These are phyloP conservation scores for Coptotermes formosanus DNA, from an alignment of 1,140 invertebrate species.

Conservation along the genomic window DNA sequence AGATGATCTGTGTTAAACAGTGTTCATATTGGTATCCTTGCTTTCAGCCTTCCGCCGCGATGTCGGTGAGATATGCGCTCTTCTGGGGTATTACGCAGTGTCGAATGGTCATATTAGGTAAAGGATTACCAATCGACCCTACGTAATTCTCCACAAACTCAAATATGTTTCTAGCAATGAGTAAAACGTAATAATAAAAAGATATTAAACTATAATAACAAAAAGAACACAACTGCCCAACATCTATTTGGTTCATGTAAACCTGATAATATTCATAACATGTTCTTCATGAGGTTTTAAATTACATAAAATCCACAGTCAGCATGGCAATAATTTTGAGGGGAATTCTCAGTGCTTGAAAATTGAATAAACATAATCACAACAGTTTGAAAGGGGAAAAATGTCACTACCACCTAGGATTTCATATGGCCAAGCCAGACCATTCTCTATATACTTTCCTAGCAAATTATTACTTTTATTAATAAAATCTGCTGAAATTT, in stretches of 20 bases:
- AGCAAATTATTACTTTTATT: not conserved
- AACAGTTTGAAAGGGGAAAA: not conserved
- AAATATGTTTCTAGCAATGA: not conserved
- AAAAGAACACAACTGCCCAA: not conserved
- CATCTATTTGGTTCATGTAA: slow-evolving; percentile 13
- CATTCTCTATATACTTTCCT: not conserved
- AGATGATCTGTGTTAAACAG: no score
- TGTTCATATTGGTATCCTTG: no score
- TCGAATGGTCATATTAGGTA: no score
- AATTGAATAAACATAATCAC: not conserved
- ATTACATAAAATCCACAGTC: not conserved
- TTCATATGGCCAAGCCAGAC: not conserved
- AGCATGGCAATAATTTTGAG: slow-evolving; percentile 4
- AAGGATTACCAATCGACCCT: no score
- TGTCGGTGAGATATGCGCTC: no score
- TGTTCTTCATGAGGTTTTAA: slow-evolving; percentile 10
- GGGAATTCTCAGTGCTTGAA: not conserved
- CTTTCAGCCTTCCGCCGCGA: no score
- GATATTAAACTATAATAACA: slow-evolving; percentile 16
- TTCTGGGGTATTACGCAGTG: no score
- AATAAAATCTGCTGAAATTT: not conserved
- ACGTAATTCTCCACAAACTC: no score
- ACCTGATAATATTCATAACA: not conserved
- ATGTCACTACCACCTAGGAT: not conserved
- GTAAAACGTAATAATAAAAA: not conserved